Conservation (phyloP, 2,797 vertebrate species). For the Oreochromis grahami region DNA sequence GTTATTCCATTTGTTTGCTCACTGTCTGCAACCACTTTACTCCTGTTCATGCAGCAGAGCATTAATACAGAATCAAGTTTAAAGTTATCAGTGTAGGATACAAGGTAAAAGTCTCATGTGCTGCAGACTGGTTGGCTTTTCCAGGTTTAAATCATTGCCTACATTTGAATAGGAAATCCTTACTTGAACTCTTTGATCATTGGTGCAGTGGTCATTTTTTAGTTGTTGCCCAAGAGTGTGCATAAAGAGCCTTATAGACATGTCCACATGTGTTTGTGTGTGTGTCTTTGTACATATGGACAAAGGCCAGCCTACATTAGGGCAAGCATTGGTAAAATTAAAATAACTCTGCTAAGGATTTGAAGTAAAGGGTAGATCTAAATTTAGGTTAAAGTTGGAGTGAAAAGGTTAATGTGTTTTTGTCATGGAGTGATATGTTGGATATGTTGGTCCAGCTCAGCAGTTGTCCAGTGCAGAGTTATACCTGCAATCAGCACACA, state of each 20-base stretch:
- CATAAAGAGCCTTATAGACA: background rate
- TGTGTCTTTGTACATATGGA: background rate
- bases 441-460: background rate
- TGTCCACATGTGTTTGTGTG: background rate
- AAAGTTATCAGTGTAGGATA: slow-evolving; percentile 16
- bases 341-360: background rate
- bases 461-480: background rate
- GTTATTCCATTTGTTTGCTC: slow-evolving; percentile 65
- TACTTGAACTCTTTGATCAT: background rate
- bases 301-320: background rate
- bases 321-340: background rate
- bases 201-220: slow-evolving; percentile 8
- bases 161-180: background rate
- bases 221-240: slow-evolving; percentile 5
- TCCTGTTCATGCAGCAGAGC: background rate
- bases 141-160: background rate
- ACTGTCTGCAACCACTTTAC: slow-evolving; percentile 43
- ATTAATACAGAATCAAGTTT: slow-evolving; percentile 25
- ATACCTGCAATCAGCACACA: background rate
- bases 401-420: background rate
- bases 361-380: background rate
- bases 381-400: background rate
- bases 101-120: background rate
- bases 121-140: background rate
- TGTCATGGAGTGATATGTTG: background rate